Evolutionary conservation across 2,113 vertebrate species (phyloP), one percentile per base, ranked within the genome.

Genomic region (Lophura nycthemera): DNA sequence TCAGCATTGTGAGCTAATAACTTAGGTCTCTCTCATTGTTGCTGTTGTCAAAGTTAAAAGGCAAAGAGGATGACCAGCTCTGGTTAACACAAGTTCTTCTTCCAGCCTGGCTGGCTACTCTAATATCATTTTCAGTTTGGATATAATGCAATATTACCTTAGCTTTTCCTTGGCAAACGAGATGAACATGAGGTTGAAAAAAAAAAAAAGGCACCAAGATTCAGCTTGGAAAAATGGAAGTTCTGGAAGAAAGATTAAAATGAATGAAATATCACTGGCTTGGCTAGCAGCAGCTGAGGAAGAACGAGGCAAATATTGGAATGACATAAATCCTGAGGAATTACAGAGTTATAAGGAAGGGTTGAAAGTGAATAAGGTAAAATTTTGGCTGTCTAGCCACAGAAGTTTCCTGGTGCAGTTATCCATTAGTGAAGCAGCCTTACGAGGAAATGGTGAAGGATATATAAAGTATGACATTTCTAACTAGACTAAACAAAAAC

Each of bases 211-310:
- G 48, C 75, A 95, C 64, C 72, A 86, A 90, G 69, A 78, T 91
- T 96, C 89, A 94, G 42, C 52, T 95, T 80, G 94, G 94, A 96
- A 91, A 96, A 95, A 96, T 95, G 75, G 89, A 91, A 96, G 82
- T 88, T 96, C 94, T 93, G 91, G 91, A 95, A 95, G 93, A 96
- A 95, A 92, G 93, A 95, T 95, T 97, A 95, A 94, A 96, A 95
- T 92, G 93, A 93, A 91, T 95, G 91, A 95, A 95, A 94, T 96
- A 96, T 96, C 92, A 77, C 91, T 95, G 94, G 69, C 91, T 95
- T 96, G 93, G 94, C 94, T 50, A 90, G 88, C 83, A 90, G 93
- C 89, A 88, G 60, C 69, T 57, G 70, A 45, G 92, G 85, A 56
- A 88, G 96, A 86, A 90, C 92, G 96, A 96, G 95, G 47, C 86